Base-by-base conservation (phyloP, 2,113 vertebrate species). In the Deroptyus accipitrinus region DNA sequence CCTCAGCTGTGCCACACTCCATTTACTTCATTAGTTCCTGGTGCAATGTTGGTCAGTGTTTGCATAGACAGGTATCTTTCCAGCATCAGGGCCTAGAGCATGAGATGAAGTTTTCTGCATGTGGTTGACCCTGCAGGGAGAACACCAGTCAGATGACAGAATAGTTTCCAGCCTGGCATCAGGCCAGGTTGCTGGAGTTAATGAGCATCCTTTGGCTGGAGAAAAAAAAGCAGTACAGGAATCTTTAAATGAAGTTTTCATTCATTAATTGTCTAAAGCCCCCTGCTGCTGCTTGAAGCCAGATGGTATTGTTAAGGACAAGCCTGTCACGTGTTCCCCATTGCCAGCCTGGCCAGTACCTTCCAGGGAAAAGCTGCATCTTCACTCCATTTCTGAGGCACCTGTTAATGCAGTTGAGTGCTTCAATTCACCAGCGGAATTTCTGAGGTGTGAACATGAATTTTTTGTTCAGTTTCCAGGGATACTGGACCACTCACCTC, bases 351-450 rank as follows among this genome's bases (percentile, higher is more conserved):
- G 62, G 28, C 22, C 2, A 5, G 12, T 88, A 67, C 57, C 25
- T 61, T 33, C 46, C 37, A 37, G 30, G 16, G 16, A 78, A 28
- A 30, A 84, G 20, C 49, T 6, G 0, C 39, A 4, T 9, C 18
- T 82, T 30, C 0, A 0, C n/a, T 49, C 35, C 0, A 0, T 48
- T 52, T 27, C 64, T 63, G 37, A 78, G 46, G 27, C 1, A 1
- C 20, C 49, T 0, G 0, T 35, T 23, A 54, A 46, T 72, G 41
- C 51, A 70, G 10, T 14, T 27, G 25, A 54, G 33, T 5, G 11
- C 24, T 87, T 74, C 5, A 0, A 5, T 20, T 69, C 39, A 28
- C 5, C 17, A 8, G n/a, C 1, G 10, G 30, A 30, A 7, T 55
- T 79, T 88, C 39, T 88, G 52, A 70, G 33, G 12, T 22, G 17